Evolutionary conservation across 2,797 vertebrate genomes (phyloP).

Genomic region (Eptatretus atami): DNA sequence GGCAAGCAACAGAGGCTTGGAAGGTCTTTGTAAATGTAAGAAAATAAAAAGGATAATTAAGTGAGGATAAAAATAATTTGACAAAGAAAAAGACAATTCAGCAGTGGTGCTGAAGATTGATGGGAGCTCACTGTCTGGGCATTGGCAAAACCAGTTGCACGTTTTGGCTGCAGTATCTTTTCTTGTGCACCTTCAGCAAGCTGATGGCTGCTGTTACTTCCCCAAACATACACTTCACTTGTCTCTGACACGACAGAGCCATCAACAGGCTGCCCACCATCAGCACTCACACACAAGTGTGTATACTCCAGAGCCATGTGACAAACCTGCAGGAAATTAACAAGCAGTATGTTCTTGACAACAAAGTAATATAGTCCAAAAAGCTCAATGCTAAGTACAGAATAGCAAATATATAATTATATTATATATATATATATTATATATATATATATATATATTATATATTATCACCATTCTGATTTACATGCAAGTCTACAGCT

Average conservation of each 20-base stretch:
- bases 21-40: neutral
- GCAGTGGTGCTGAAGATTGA: too few relatives aligned
- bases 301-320: slow-evolving; percentile 95
- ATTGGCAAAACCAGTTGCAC: slow-evolving; percentile 36
- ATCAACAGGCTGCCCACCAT: slow-evolving; percentile 68
- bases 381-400: neutral
- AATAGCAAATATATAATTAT: neutral
- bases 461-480: neutral
- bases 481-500: neutral
- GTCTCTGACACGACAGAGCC: slow-evolving; percentile 57
- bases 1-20: slow-evolving; percentile 8
- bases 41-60: too few relatives aligned
- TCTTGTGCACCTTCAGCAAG: slow-evolving; percentile 35
- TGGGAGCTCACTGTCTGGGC: slow-evolving; percentile 26
- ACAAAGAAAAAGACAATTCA: too few relatives aligned
- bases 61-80: too few relatives aligned
- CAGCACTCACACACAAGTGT: slow-evolving; percentile 72
- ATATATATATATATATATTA: too few relatives aligned
- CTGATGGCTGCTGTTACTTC: slow-evolving; percentile 35
- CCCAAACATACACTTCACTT: slow-evolving; percentile 71
- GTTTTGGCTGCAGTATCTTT: slow-evolving; percentile 32
- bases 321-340: slow-evolving; percentile 31
- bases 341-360: neutral
- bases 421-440: neutral
- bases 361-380: too few relatives aligned